A percentile compares a stretch with the other conserved stretches of the same genome.
phyloP scores from a whole-genome alignment of 2,888 invertebrate species.

The Tipula lateralis region DNA sequence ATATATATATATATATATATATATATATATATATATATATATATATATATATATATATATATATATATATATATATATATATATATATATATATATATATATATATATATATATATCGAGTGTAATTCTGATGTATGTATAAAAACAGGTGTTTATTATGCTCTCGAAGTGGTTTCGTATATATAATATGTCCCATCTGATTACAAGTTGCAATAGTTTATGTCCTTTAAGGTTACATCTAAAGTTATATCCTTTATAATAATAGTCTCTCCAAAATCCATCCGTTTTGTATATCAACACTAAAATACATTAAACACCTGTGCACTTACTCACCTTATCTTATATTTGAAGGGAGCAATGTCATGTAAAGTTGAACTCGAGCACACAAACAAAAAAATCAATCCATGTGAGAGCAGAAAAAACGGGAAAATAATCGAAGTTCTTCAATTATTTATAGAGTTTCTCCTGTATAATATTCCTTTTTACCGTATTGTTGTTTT shows the following conservation, averaged over 20 bases:
- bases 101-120: too few species aligned
- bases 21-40: too few species aligned
- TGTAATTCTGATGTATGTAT: too few species aligned
- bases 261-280: not conserved
- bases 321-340: not conserved
- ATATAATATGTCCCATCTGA: not conserved
- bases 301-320: not conserved
- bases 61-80: too few species aligned
- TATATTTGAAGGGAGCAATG: not conserved
- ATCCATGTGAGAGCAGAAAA: not conserved
- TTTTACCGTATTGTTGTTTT: not conserved
- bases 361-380: not conserved
- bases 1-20: too few species aligned
- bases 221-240: not conserved
- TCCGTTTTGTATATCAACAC: not conserved
- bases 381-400: not conserved
- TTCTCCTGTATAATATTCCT: not conserved
- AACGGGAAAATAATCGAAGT: not conserved
- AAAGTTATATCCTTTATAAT: too few species aligned
- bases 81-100: too few species aligned
- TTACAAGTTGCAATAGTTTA: not conserved
- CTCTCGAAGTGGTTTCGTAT: not conserved
- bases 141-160: constrained; percentile 19
- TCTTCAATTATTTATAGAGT: not conserved
- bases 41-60: too few species aligned